A percentile compares a stretch with the other conserved stretches of the same genome.
Evolutionary conservation across 1,140 invertebrate genomes (phyloP).

Genomic region (Drosophila bipectinata): DNA sequence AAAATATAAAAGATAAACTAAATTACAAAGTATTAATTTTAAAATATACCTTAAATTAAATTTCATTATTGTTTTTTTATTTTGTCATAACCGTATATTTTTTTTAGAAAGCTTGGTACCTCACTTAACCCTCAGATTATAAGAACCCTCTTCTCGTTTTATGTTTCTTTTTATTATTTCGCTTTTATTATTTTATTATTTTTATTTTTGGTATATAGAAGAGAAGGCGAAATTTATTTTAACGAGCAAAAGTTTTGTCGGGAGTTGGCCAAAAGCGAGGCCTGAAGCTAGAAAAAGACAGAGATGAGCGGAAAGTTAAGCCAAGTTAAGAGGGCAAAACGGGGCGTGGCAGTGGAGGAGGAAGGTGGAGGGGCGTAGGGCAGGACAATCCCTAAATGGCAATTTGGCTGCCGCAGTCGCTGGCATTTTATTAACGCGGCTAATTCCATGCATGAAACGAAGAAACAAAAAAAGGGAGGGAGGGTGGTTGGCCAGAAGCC

Average conservation of each 20-base stretch:
- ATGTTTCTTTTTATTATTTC: slow-evolving; percentile 5
- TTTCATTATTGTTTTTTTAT: neutral
- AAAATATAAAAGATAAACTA: too few species aligned
- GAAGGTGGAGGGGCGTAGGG: neutral
- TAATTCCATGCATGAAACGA: slow-evolving; percentile 59
- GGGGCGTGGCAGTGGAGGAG: neutral
- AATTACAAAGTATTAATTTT: too few species aligned
- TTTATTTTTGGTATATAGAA: slow-evolving; percentile 27
- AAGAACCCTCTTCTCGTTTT: neutral
- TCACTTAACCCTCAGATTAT: too few species aligned
- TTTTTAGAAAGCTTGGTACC: too few species aligned
- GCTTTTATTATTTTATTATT: slow-evolving; percentile 17
- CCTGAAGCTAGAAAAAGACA: neutral
- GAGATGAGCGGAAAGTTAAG: slow-evolving; percentile 26
- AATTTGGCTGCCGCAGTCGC: slow-evolving; percentile 65
- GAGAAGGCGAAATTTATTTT: slow-evolving; percentile 71
- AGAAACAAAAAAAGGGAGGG: slow-evolving; percentile 1
- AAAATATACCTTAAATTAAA: neutral
- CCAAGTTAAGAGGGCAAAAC: neutral
- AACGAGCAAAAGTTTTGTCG: slow-evolving; percentile 71
- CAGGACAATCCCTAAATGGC: slow-evolving; percentile 71
- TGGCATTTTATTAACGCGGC: slow-evolving; percentile 72
- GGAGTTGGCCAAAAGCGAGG: slow-evolving; percentile 33
- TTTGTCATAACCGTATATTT: neutral
- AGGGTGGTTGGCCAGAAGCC: neutral